Evolutionary conservation across 1,140 invertebrate genomes (phyloP).

Genomic region (Euborellia annulipes): DNA sequence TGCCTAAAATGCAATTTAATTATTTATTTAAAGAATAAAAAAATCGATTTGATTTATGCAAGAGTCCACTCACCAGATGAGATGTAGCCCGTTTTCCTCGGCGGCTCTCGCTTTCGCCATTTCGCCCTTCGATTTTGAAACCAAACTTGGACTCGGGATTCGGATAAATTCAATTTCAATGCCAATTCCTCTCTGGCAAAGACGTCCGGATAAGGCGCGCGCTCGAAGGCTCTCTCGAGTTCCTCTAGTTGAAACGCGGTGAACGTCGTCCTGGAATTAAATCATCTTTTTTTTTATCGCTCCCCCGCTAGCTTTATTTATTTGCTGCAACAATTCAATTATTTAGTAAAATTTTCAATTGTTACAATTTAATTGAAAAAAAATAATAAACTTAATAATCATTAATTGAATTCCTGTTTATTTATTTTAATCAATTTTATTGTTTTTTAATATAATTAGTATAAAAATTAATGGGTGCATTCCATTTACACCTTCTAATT

Average conservation of each 20-base stretch:
- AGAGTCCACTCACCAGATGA: slow-evolving; percentile 29
- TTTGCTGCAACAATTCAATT: slow-evolving; percentile 6
- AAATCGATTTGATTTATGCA: too few species aligned
- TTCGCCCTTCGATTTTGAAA: slow-evolving; percentile 92
- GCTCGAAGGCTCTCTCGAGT: slow-evolving; percentile 81
- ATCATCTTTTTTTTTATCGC: slow-evolving; percentile 7
- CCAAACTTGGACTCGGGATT: slow-evolving; percentile 88
- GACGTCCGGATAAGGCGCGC: slow-evolving; percentile 91
- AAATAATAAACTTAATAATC: too few species aligned
- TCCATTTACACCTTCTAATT: too few species aligned
- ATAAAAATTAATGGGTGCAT: too few species aligned
- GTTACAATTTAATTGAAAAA: too few species aligned
- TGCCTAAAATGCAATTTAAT: too few species aligned
- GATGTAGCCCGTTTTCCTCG: slow-evolving; percentile 75
- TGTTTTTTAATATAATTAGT: too few species aligned
- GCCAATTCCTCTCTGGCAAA: slow-evolving; percentile 90
- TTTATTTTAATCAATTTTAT: too few species aligned
- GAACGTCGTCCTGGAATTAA: slow-evolving; percentile 73
- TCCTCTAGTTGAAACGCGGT: slow-evolving; percentile 91
- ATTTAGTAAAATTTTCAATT: too few species aligned
- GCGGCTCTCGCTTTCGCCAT: slow-evolving; percentile 95
- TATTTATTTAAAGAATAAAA: too few species aligned
- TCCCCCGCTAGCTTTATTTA: neutral
- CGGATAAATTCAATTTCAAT: slow-evolving; percentile 72
- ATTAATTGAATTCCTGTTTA: too few species aligned